phyloP scores from a whole-genome alignment of 2,797 vertebrate species.

The Ctenopoma kingsleyae region DNA sequence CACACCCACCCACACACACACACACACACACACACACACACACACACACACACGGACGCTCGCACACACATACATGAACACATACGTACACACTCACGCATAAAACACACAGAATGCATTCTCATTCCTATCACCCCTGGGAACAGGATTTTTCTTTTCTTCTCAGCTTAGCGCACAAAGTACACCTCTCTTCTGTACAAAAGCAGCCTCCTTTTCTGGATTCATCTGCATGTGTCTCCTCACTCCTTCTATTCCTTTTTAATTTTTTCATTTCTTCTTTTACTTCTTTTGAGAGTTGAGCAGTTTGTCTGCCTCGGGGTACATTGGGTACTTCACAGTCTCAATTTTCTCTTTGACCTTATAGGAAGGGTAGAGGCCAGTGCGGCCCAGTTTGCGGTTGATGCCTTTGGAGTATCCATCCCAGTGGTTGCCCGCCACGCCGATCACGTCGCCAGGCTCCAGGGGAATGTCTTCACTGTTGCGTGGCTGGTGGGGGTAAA shows the following conservation, averaged over 20 bases:
- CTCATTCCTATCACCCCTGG: constrained; percentile 62
- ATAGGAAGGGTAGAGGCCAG: constrained; percentile 97
- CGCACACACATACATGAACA: constrained; percentile 27
- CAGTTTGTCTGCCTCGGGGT: constrained; percentile 95
- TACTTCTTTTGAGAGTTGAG: constrained; percentile 80
- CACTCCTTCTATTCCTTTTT: constrained; percentile 40
- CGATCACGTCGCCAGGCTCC: constrained; percentile 96
- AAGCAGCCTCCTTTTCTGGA: constrained; percentile 75
- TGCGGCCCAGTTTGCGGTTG: constrained; percentile 96
- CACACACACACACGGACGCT: constrained; percentile 16
- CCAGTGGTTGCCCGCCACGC: constrained; percentile 98
- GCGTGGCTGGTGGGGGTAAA: constrained; percentile 93
- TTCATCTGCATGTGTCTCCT: constrained; percentile 63
- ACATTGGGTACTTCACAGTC: constrained; percentile 96
- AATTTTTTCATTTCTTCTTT: constrained; percentile 47
- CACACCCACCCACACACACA: constrained; percentile 51
- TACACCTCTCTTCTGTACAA: constrained; percentile 74
- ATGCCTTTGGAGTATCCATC: constrained; percentile 98
- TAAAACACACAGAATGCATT: constrained; percentile 67
- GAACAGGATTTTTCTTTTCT: constrained; percentile 65
- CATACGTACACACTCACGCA: constrained; percentile 22
- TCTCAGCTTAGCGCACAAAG: constrained; percentile 56
- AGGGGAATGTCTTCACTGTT: constrained; percentile 94
- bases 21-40: neutral
- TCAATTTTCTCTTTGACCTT: constrained; percentile 98